Base-by-base conservation (phyloP, 2,888 invertebrate species). In the Drosophila cracens region DNA sequence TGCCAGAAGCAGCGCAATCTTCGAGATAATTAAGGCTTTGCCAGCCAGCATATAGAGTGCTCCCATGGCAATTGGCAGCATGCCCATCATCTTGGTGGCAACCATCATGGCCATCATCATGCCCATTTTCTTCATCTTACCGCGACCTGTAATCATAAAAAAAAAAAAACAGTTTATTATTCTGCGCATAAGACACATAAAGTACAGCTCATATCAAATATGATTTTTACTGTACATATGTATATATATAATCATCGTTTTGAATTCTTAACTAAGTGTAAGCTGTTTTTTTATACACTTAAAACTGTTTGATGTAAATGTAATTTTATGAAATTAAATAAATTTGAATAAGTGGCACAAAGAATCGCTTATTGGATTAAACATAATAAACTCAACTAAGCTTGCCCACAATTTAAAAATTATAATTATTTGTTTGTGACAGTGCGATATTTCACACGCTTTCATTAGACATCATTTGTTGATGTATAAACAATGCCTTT, bases 101-200 rank as follows among this genome's bases (percentile, higher is more conserved):
- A 96, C 95, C 8, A 97, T 97, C 96, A 97, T 97, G 33, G 79
- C 78, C 96, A 97, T 96, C 96, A 97, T 96, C 95, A 96, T 97
- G 40, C 96, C 95, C 97, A 97, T 97, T 89, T 97, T 97, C 94
- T 97, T 97, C 96, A 97, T 97, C 93, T 97, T 96, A 4, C 96
- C 96, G 76, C 97, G 95, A 84, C 96, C 96, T 96, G 94, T 61
- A 94, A 87, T 40, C 34, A 65, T 27, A 16, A 52, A 38, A 38
- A 70, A 51, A 27, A 13, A n/a, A 33, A 60, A 48, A 16, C 4
- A 6, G 34, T 40, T 68, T 68, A 4, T 53, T 63, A 48, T 36
- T 29, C 29, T 8, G 29, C 46, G 18, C 43, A 36, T 29, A 16
- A 49, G 36, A n/a, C n/a, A 25, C 34, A 31, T n/a, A 18, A 43